Conservation (phyloP, 2,888 invertebrate species). For the Trilocha varians region DNA sequence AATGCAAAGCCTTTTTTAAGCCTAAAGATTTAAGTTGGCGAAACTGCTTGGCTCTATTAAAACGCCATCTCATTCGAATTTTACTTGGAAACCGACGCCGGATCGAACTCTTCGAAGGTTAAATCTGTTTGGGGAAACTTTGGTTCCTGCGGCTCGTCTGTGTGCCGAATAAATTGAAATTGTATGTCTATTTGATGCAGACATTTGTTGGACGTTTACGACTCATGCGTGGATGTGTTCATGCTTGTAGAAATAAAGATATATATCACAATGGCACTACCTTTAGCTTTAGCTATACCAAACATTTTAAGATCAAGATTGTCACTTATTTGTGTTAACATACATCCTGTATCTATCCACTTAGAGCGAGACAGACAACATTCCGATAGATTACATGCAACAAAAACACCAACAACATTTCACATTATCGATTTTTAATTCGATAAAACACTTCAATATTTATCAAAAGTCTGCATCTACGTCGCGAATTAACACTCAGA, state of each 20-base stretch:
- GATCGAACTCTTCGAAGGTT: constrained; percentile 21
- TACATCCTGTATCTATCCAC: too few relatives aligned
- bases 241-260: too few relatives aligned
- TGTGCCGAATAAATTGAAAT: not conserved
- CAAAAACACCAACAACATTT: too few relatives aligned
- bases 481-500: not conserved
- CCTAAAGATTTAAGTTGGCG: constrained; percentile 71
- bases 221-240: not conserved
- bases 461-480: too few relatives aligned
- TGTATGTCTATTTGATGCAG: not conserved
- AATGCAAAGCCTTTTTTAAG: constrained; percentile 71
- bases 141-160: not conserved
- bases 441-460: too few relatives aligned
- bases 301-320: too few relatives aligned
- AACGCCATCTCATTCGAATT: constrained; percentile 57
- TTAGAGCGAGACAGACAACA: too few relatives aligned
- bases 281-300: too few relatives aligned
- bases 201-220: not conserved
- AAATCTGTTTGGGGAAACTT: constrained; percentile 13
- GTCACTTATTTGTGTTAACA: too few relatives aligned
- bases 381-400: too few relatives aligned
- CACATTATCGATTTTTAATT: too few relatives aligned
- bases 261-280: too few relatives aligned
- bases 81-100: constrained; percentile 27
- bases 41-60: constrained; percentile 69